Base-by-base conservation (phyloP, 2,888 invertebrate species). In the Calliphora vomitoria region DNA sequence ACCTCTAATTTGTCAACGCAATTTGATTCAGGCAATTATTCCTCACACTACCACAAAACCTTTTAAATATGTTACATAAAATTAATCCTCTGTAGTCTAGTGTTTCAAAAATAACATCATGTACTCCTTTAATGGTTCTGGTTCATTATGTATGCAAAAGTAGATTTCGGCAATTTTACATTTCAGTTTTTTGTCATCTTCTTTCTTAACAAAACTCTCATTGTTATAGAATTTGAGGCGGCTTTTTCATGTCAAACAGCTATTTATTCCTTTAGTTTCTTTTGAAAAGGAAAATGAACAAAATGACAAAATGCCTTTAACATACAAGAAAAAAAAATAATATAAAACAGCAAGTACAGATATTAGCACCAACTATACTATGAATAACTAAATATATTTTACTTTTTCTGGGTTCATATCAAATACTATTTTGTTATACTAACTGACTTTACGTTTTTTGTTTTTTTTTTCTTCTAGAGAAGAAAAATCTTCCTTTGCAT, bases 201-300 rank as follows among this genome's bases (percentile, higher is more conserved):
- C 20, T 8, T 71, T 38, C 4, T 44, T 18, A 76, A 15, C 4
- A n/a, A 75, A 53, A 38, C 6, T 25, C 18, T 69, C 38, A 47
- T 81, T 82, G 68, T 81, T 35, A 71, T 47, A 66, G 60, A 84
- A 84, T 82, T 86, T 82, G 71, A 84, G 75, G 79, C 47, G 75
- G 86, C 74, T 85, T 88, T 85, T 82, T 76, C 72, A 87, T 87
- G 85, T 88, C 76, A 82, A 72, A 80, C 80, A 69, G 74, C 53
- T 53, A 69, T 79, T 74, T 66, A 4, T 58, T 47, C 35, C n/a
- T 62, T 71, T 58, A 55, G 60, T 41, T 62, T 41, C 15, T 31
- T 50, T n/a, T 41, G 1, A 62, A 71, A 50, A 15, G 3, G 20
- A 50, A 72, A 58, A 72, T 0, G 10, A 62, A 38, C 8, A 72